Percentiles rank a stretch among this genome's conserved stretches.
Evolutionary conservation across 2,888 invertebrate genomes (phyloP).

Genomic region (Frankliniella fusca): DNA sequence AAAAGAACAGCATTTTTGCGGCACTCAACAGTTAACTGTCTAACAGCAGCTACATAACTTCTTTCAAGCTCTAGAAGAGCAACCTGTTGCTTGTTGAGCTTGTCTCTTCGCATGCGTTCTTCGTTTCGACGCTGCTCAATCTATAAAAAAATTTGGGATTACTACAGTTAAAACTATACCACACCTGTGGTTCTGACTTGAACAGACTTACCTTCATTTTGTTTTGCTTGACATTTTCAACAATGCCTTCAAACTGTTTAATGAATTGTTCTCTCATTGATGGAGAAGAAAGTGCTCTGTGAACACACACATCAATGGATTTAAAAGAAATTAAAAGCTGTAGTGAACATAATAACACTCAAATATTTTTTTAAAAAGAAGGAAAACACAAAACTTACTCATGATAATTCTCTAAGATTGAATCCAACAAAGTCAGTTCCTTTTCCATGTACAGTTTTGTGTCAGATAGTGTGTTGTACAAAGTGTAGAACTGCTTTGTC

Average conservation of each 20-base stretch:
- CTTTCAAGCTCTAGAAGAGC: conserved; percentile 66
- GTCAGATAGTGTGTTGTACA: conserved; percentile 93
- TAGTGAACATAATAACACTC: not conserved
- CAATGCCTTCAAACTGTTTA: conserved; percentile 83
- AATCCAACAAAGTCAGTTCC: conserved; percentile 82
- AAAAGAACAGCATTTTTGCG: conserved; percentile 63
- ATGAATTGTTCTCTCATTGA: conserved; percentile 83
- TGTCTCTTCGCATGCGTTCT: conserved; percentile 64
- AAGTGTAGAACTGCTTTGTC: conserved; percentile 94
- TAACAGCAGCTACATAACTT: conserved; percentile 69
- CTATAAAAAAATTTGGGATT: conserved; percentile 39
- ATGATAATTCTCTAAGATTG: conserved; percentile 82
- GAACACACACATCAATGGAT: conserved; percentile 35
- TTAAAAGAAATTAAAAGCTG: conserved; percentile 35
- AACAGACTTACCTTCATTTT: conserved; percentile 62
- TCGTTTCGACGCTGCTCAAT: conserved; percentile 58
- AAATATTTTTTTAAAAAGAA: too few species aligned
- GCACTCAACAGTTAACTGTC: conserved; percentile 71
- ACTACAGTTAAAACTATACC: not conserved
- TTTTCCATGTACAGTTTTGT: conserved; percentile 89
- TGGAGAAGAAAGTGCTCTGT: conserved; percentile 75
- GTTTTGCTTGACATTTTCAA: conserved; percentile 83
- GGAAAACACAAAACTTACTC: conserved; percentile 56
- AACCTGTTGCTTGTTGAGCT: conserved; percentile 58
- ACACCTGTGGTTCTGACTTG: not conserved